phyloP scores from a whole-genome alignment of 2,797 vertebrate species.

The Chaunax sp. region DNA sequence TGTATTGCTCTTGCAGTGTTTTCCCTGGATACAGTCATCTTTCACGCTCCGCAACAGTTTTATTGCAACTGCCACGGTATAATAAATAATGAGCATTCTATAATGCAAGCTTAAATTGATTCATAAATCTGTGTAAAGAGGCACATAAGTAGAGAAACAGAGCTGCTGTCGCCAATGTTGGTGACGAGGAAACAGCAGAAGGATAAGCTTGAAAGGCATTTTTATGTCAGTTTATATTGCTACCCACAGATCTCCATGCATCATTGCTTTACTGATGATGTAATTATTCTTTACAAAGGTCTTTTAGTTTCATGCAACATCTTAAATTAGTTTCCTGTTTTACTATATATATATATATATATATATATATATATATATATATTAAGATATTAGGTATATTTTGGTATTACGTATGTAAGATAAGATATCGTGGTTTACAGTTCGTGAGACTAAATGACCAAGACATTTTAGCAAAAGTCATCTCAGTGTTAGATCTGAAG shows the following conservation, averaged over 20 bases:
- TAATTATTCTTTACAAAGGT: constrained; percentile 4
- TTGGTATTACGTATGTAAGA: too few species aligned
- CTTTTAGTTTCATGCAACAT: constrained; percentile 17
- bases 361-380: too few species aligned
- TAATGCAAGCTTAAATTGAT: constrained; percentile 25
- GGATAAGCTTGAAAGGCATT: constrained; percentile 10
- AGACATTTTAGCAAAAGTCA: too few species aligned
- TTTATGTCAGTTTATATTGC: constrained; percentile 13
- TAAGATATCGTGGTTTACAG: too few species aligned
- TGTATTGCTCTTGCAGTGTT: constrained; percentile 17
- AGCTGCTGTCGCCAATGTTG: neutral
- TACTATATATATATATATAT: constrained; percentile 14
- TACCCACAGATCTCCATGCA: neutral
- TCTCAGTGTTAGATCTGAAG: too few species aligned
- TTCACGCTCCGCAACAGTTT: constrained; percentile 12
- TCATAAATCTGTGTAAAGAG: constrained; percentile 17
- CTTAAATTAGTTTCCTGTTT: constrained; percentile 7
- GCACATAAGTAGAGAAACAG: neutral
- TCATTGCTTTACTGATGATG: constrained; percentile 44
- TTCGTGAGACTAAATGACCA: neutral
- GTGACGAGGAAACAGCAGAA: constrained; percentile 3
- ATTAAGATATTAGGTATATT: too few species aligned
- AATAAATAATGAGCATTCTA: constrained; percentile 6
- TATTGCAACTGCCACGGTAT: constrained; percentile 16
- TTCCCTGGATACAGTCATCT: neutral